Base-by-base conservation (phyloP, 2,113 vertebrate species). In the Dissostichus mawsoni region DNA sequence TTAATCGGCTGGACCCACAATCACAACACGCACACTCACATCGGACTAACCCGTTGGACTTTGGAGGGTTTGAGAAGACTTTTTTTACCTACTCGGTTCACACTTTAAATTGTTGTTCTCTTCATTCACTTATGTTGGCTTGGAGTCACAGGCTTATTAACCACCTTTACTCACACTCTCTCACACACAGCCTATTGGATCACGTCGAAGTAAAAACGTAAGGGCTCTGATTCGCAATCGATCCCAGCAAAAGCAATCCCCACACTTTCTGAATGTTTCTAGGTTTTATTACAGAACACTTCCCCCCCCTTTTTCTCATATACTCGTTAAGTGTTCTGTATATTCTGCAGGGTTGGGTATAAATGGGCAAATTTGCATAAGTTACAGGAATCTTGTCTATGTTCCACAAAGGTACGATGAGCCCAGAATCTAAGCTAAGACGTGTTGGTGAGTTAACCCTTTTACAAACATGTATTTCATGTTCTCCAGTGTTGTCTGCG, bases 201-300 rank as follows among this genome's bases (percentile, higher is more conserved):
- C 58, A 66, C 85, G 50, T 68, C 14, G 13, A 52, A n/a, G 18
- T 81, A 64, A 82, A 87, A 11, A 2, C 17, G 50, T 76, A 92
- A 94, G 93, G 92, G 92, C 93, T 94, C 84, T 89, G 74, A 85
- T 81, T 87, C 59, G 70, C 83, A 84, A 76, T 80, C 58, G 16
- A 87, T 85, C 90, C 83, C 90, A 90, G 89, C 87, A 85, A 79
- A 80, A 88, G 84, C 58, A 23, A 53, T 65, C 78, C 76, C 51
- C 82, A 81, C 68, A 66, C 71, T 62, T 84, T 79, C 74, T 80
- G 77, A 87, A 80, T 88, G 79, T 81, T 50, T 80, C 17, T 36
- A 53, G 47, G 74, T 87, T 87, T 80, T 84, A 69, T 82, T 65
- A 71, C 74, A 59, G 59, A 80, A 63, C 29, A 55, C n/a, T 23